phyloP scores from a whole-genome alignment of 2,113 vertebrate genomes.

The Percina caprodes region DNA sequence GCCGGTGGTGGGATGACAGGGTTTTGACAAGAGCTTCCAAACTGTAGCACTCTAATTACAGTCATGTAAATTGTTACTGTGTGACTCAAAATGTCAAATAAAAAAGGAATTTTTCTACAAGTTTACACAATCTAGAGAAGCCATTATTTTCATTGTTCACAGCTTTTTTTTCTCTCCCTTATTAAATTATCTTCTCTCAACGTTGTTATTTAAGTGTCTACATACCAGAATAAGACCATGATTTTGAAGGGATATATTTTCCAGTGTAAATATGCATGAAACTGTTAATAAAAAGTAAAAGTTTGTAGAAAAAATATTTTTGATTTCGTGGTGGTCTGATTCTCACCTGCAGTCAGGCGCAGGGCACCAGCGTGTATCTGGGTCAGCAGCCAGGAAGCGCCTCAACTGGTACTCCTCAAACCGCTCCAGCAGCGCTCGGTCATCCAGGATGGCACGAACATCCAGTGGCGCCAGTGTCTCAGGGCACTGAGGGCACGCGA shows the following conservation, averaged over 20 bases:
- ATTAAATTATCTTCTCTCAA: background rate
- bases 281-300: no score
- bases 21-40: constrained; percentile 37
- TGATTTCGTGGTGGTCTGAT: background rate
- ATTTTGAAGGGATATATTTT: background rate
- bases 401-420: constrained; percentile 89
- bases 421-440: constrained; percentile 83
- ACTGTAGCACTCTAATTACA: constrained; percentile 9
- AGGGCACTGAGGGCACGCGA: constrained; percentile 88
- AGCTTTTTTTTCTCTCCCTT: background rate
- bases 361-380: constrained; percentile 89
- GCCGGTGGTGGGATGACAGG: constrained; percentile 19
- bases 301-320: background rate
- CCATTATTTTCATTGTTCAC: background rate
- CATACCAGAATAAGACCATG: background rate
- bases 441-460: constrained; percentile 84
- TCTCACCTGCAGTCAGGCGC: constrained; percentile 89
- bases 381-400: constrained; percentile 86
- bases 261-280: background rate
- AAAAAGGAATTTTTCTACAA: background rate
- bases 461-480: constrained; percentile 80
- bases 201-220: background rate
- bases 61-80: constrained; percentile 1
- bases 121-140: background rate
- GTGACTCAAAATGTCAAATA: constrained; percentile 16